phyloP scores from a whole-genome alignment of 2,797 vertebrate genomes.

The Schizopygopsis malacanthus region DNA sequence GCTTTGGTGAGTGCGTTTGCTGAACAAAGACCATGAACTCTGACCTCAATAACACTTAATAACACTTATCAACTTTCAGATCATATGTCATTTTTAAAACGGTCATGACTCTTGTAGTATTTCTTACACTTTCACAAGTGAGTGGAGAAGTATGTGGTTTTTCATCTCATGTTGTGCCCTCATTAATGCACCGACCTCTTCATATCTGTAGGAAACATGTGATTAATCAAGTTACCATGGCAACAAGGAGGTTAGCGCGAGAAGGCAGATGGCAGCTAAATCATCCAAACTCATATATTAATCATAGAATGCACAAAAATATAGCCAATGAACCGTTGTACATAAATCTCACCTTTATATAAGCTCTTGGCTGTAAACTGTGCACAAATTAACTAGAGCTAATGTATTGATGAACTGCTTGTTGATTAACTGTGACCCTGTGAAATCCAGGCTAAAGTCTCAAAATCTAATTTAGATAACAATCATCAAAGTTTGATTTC shows the following conservation, averaged over 20 bases:
- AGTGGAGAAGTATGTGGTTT: background rate
- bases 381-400: background rate
- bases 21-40: background rate
- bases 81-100: slow-evolving; percentile 12
- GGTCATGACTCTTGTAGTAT: background rate
- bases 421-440: background rate
- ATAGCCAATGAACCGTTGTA: background rate
- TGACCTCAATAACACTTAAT: slow-evolving; percentile 24
- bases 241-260: background rate
- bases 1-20: background rate
- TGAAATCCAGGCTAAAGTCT: too few relatives aligned
- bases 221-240: slow-evolving; percentile 29
- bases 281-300: slow-evolving; percentile 7
- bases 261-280: slow-evolving; percentile 13
- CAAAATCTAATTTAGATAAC: too few relatives aligned
- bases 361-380: background rate
- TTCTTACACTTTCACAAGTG: background rate
- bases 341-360: background rate
- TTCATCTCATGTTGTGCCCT: slow-evolving; percentile 14
- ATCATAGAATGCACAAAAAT: background rate
- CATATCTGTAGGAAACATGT: slow-evolving; percentile 34
- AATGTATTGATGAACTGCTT: background rate
- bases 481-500: too few relatives aligned
- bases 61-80: background rate
- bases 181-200: slow-evolving; percentile 36